Base-by-base conservation (phyloP, 2,797 vertebrate genomes). In the Emys orbicularis region DNA sequence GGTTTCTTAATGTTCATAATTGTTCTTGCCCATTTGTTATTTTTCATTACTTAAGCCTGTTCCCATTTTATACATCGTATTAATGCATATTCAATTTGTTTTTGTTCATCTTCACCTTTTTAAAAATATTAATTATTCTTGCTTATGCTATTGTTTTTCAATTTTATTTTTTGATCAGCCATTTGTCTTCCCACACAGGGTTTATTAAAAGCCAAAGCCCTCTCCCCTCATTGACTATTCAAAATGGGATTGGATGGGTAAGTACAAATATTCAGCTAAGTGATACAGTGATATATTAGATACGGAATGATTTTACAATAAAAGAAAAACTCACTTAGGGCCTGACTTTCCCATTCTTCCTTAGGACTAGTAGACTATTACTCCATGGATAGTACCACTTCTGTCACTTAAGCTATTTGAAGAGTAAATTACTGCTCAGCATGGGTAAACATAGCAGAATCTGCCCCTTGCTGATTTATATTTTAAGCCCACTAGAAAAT, bases 401-500 rank as follows among this genome's bases (percentile, higher is more conserved):
- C n/a, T 88, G 44, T 81, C 31, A 68, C 27, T 85, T 49, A 79
- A 94, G 29, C 41, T 37, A 53, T 61, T 87, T 87, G 57, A 89
- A 47, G 74, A 8, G 91, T 85, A 56, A 80, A 96, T 86, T 90
- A 93, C 77, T 95, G 16, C 82, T 91, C 68, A 81, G 18, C 59
- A 47, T 87, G 16, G 19, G 31, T 84, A 76, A 93, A 49, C 85
- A 65, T 53, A 61, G 41, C 88, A 9, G 79, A 54, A 2, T 80
- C 53, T 84, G 65, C 84, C 47, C 79, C 92, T 89, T 80, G 27
- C 49, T 41, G 23, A 72, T 83, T 93, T 27, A 12, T 82, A 54
- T 87, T 94, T 92, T 59, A 72, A 94, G 92, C 88, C 6, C 10
- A 47, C 49, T 72, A 76, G 82, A 92, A 83, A 68, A 53, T 83